phyloP scores from a whole-genome alignment of 2,888 invertebrate species.

The Meiosimyza platycephala region DNA sequence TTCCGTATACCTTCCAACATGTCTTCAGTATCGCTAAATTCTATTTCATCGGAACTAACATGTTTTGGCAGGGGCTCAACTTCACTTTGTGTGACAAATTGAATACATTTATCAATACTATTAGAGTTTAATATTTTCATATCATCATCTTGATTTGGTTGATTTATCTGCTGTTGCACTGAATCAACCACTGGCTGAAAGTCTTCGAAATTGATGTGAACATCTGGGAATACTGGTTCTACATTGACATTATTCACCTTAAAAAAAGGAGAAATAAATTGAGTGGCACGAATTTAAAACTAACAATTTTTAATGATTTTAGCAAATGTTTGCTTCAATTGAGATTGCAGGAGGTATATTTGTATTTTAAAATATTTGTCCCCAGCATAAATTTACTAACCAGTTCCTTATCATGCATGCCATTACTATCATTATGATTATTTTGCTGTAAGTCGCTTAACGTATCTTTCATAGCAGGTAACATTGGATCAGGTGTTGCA shows the following conservation, averaged over 20 bases:
- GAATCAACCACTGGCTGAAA: conserved; percentile 52
- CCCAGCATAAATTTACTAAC: no score
- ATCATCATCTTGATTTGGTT: conserved; percentile 39
- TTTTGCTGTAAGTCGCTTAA: not conserved
- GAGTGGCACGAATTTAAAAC: no score
- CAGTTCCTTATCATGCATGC: no score
- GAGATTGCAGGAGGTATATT: no score
- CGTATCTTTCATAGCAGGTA: conserved; percentile 1
- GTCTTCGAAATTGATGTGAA: conserved; percentile 62
- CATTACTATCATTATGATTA: no score
- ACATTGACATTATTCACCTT: conserved; percentile 36
- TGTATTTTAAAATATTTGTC: no score
- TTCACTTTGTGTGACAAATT: conserved; percentile 27
- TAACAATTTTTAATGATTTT: no score
- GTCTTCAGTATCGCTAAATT: conserved; percentile 88
- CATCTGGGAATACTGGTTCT: conserved; percentile 60
- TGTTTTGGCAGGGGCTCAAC: conserved; percentile 31
- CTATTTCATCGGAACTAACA: conserved; percentile 67
- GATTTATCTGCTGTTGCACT: conserved; percentile 42
- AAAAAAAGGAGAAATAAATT: no score
- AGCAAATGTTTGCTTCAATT: no score
- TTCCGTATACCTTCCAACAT: conserved; percentile 87
- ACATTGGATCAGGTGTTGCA: conserved; percentile 41
- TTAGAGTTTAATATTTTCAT: conserved; percentile 45
- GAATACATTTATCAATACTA: conserved; percentile 37